Base-by-base conservation (phyloP, 1,140 invertebrate species). In the Drosophila parabipectinata region DNA sequence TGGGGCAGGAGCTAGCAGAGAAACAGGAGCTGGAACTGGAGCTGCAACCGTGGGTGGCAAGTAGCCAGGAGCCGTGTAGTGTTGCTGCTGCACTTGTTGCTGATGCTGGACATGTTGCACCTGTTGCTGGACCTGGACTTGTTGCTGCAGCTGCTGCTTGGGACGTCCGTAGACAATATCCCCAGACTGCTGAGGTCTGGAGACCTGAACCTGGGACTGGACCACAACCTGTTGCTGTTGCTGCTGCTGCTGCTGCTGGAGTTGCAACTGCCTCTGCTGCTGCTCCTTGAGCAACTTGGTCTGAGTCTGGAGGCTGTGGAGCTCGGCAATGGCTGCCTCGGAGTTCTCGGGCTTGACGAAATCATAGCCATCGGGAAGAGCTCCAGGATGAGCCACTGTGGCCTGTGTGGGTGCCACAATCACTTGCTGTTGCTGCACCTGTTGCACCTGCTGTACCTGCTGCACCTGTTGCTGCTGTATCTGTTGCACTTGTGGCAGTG, bases 281-380 rank as follows among this genome's bases (percentile, higher is more conserved):
- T 83, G 82, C 51, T 88, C 75, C 37, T 87, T 83, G 1, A 87
- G 71, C 54, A 88, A 37, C 10, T 81, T 75, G 12, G 77, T 85
- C 59, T 85, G 78, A 7, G 77, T 79, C 51, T 85, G 82, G 51
- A 88, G 63, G 24, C 79, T 90, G 52, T 90, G 87, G n/a, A 90
- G 64, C 61, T 90, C 87, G 6, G 87, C 87, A 62, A 90, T 90
- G 15, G 87, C 87, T n/a, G 78, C 87, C 64, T 90, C 88, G 10
- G 72, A 52, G 41, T 85, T 88, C 1, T 88, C 87, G 4, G 87
- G 87, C 24, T 90, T 90, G 21, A 21, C 69, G 30, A 90, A 90
- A 28, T 90, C 87, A 44, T 90, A 90, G 41, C 87, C 87, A 41
- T 88, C 88, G 30, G 87, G 87, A 57, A 90, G 45, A 3, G 55